Percentiles rank a stretch among this genome's conserved stretches.
These are phyloP conservation scores for Anoplopoma fimbria DNA, from an alignment of 2,113 vertebrate species.

Conservation along the genomic window DNA sequence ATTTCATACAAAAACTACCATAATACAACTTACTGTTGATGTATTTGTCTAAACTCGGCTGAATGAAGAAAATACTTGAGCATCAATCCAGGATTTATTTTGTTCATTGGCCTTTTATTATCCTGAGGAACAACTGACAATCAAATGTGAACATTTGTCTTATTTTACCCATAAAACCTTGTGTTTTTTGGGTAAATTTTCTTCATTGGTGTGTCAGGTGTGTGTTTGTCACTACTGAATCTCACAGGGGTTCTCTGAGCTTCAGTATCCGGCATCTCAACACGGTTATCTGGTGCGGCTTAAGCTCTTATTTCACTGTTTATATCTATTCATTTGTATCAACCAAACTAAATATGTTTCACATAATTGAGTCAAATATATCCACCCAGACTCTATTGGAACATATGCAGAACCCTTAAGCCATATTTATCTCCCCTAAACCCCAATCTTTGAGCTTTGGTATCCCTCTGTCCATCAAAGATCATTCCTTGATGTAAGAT, in stretches of 20 bases:
- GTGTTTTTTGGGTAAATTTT: not conserved
- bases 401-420: constrained; percentile 56
- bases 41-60: not conserved
- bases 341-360: constrained; percentile 1
- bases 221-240: not conserved
- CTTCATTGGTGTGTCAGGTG: not conserved
- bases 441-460: constrained; percentile 1
- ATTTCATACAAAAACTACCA: not conserved
- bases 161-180: not conserved
- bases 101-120: constrained; percentile 1
- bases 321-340: not conserved
- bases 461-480: not conserved
- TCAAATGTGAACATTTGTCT: constrained; percentile 50
- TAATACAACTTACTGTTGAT: not conserved
- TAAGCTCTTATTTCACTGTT: not conserved
- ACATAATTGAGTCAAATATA: constrained; percentile 9
- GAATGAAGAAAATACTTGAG: constrained; percentile 2
- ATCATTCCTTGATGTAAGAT: constrained; percentile 40
- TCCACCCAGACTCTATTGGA: constrained; percentile 5
- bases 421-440: constrained; percentile 38
- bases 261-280: constrained; percentile 13
- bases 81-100: constrained; percentile 14
- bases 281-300: not conserved
- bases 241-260: not conserved
- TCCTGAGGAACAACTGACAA: constrained; percentile 62